Base-by-base conservation (phyloP, 2,888 invertebrate genomes). In the Coenonympha glycerion region DNA sequence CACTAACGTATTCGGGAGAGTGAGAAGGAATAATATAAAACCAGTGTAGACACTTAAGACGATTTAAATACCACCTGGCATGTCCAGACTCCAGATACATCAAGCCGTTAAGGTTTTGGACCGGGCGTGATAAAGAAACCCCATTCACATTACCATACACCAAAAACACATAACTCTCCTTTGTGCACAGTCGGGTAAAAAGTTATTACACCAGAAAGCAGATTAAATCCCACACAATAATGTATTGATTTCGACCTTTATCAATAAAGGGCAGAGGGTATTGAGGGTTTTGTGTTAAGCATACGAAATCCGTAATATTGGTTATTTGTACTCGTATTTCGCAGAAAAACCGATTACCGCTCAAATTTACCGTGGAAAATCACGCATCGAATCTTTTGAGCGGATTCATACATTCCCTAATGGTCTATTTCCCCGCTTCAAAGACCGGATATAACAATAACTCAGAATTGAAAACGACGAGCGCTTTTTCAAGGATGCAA, bases 401-500 rank as follows among this genome's bases (percentile, higher is more conserved):
- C 39, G 39, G 41, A 49, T 16, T 40, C 42, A 34, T 34, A 49
- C 30, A 36, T 49, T 28, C n/a, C 33, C 34, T 34, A 30, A 47
- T 26, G 47, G 28, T 30, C 30, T 8, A 41, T 51, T 51, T 30
- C 44, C 28, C 45, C 16, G 46, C 15, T 39, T 46, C 34, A 46
- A 40, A 47, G 40, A 30, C 26, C 22, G 30, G 28, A 26, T 41
- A 39, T 41, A 37, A 37, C 47, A 30, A 26, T 51, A 28, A 28
- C 45, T 54, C 51, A 44, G 51, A 51, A 51, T 34, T 24, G 33
- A 31, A 47, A 47, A 50, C 49, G 30, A 36, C 34, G 36, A 21
- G 8, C 28, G 13, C 45, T 45, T 51, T 34, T 44, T 41, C 49
- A 22, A 19, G 34, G 44, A 40, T 46, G 30, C 37, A 22, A 19